Conservation (phyloP, 2,888 invertebrate species). For the Hoplodrina ambigua region DNA sequence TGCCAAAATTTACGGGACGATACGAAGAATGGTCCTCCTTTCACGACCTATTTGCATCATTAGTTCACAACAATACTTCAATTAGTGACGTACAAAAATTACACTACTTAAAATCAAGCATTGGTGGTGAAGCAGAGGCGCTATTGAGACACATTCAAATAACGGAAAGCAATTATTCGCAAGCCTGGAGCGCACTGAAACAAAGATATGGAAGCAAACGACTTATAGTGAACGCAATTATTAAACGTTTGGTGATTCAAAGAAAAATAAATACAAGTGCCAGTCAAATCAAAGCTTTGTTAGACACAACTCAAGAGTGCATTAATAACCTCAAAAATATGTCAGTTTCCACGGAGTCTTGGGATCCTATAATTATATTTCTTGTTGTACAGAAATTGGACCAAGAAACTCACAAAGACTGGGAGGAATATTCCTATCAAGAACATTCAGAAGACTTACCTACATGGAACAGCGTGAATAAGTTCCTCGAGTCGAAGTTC, state of each 20-base stretch:
- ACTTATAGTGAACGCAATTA: conserved; percentile 12
- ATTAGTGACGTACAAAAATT: too few species aligned
- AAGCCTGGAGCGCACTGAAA: conserved; percentile 25
- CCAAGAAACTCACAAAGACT: too few species aligned
- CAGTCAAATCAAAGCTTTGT: conserved; percentile 47
- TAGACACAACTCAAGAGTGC: conserved; percentile 63
- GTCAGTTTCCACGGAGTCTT: too few species aligned
- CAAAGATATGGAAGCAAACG: conserved; percentile 24
- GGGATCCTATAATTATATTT: too few species aligned
- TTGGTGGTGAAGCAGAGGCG: conserved; percentile 21
- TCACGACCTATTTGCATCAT: conserved; percentile 16
- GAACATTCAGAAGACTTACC: too few species aligned
- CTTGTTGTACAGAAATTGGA: too few species aligned
- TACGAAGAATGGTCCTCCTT: conserved; percentile 7
- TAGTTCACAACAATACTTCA: conserved; percentile 1
- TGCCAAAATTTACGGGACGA: conserved; percentile 18
- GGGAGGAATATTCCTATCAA: too few species aligned
- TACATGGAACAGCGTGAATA: too few species aligned
- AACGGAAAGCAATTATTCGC: conserved; percentile 20
- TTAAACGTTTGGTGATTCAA: conserved; percentile 16
- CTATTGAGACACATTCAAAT: conserved; percentile 13
- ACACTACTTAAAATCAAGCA: conserved; percentile 11
- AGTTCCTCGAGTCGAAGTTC: conserved; percentile 36
- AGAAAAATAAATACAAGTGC: conserved; percentile 23
- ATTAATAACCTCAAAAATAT: conserved; percentile 53